Base-by-base conservation (phyloP, 2,888 invertebrate species). In the Rhamphomyia laevipes region DNA sequence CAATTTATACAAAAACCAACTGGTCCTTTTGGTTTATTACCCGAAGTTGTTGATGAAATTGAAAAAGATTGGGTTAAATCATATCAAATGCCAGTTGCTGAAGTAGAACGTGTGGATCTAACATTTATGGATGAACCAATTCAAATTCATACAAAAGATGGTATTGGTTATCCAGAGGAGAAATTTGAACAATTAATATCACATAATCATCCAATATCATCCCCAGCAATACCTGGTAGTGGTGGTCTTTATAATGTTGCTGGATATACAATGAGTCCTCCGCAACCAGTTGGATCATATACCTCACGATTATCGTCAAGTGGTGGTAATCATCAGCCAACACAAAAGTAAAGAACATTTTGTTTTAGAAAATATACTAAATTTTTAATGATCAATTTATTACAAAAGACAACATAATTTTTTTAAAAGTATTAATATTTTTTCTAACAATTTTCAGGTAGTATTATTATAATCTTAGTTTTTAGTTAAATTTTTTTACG, bases 21-120 rank as follows among this genome's bases (percentile, higher is more conserved):
- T 1, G 89, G 89, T 17, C 86, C 87, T 21, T 91, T 86, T 67
- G 80, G 83, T 1, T 73, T 92, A 44, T 89, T 91, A 66, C 78
- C 81, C 16, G 77, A 81, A 50, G 73, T 86, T 52, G 76, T 88
- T 57, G 78, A 80, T 30, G 77, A 78, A 57, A 74, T 88, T 45
- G 88, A 88, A 64, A 69, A 64, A 47, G 65, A 63, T 54, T 71
- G 69, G 68, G 59, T 65, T 21, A 64, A 66, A 42, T 66, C 65
- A 47, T 68, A 70, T 58, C 66, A 70, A 55, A 66, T 77, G 72
- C 47, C 72, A 61, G 37, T 70, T 62, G 56, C 73, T 66, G 17
- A 71, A 61, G 42, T 56, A 62, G 51, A 67, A 52, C 45, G 64
- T 55, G 55, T 68, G 9, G 69, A 71, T 53, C 62, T 68, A 13